Evolutionary conservation across 2,888 invertebrate genomes (phyloP), one percentile per base, ranked within the genome.

Genomic region (Liposcelis brunnea): DNA sequence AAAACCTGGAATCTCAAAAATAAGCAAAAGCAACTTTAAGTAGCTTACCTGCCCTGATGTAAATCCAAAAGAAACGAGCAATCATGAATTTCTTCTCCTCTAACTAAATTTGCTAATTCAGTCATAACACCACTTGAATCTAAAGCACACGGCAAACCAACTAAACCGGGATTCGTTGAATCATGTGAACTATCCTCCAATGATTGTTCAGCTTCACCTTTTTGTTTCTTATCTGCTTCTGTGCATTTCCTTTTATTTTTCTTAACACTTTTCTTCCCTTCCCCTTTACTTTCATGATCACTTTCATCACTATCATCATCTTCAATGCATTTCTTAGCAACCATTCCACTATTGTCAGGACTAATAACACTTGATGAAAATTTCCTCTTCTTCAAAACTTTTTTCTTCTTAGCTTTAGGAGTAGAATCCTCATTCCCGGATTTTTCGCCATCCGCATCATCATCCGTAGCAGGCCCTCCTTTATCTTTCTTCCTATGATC

Each of bases 81-180:
- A 26, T 26, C 26, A 8, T 26, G 46, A 37, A 61, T 42, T 59
- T 56, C 50, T 55, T 65, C 54, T 45, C 54, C 53, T 46, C 66
- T 64, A 6, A 67, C 67, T 34, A 68, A 52, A 32, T 63, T 64
- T 18, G 65, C 64, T 15, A 67, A 56, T 47, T 67, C 66, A n/a
- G 61, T 64, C 52, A 66, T 67, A 2, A 65, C 66, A 14, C 63
- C 59, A 45, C 61, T 26, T 8, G 26, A 26, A 26, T 26, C 26
- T 26, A 26, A 8, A 4, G 26, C 4, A 26, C 26, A 26, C 4
- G 26, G 26, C 26, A 26, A 26, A 26, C 26, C 26, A 6, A 8
- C 26, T 8, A 26, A 4, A 26, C 5, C 61, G 1, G 48, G 48
- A 5, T 21, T 16, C 18, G 40, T 38, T 15, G 40, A 38, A 10